Evolutionary conservation across 2,113 vertebrate species (phyloP).

Genomic region (Terrapene triunguis): DNA sequence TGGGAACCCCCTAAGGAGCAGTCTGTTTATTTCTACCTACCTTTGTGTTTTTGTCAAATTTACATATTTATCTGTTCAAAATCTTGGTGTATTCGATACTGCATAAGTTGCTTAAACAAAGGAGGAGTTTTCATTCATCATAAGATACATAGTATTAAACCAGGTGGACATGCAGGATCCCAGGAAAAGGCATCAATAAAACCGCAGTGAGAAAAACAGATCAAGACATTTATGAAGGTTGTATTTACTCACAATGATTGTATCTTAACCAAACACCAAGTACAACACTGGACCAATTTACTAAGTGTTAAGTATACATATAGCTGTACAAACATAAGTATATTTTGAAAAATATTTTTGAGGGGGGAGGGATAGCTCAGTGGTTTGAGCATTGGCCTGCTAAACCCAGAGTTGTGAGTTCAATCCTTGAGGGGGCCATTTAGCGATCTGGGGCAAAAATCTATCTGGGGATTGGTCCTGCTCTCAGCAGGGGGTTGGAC

Average conservation of each 20-base stretch:
- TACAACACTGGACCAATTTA: slow-evolving; percentile 17
- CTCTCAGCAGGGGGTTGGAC: too few species aligned
- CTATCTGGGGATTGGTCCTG: too few species aligned
- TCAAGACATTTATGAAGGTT: slow-evolving; percentile 17
- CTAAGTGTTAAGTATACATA: background rate
- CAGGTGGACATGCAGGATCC: background rate
- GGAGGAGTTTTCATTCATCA: background rate
- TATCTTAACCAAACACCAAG: slow-evolving; percentile 48
- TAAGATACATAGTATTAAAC: slow-evolving; percentile 15
- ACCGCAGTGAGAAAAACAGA: slow-evolving; percentile 6
- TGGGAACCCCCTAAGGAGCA: slow-evolving; percentile 36
- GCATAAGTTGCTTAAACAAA: background rate
- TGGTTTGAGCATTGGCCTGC: too few species aligned
- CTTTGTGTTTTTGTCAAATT: slow-evolving; percentile 23
- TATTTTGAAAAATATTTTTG: background rate
- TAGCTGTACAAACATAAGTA: background rate
- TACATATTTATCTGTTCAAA: background rate
- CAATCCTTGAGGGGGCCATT: too few species aligned
- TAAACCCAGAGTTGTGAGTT: too few species aligned
- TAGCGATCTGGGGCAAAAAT: too few species aligned
- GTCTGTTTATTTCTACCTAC: slow-evolving; percentile 39
- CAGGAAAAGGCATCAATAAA: slow-evolving; percentile 39
- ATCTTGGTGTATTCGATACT: too few species aligned
- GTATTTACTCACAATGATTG: slow-evolving; percentile 19
- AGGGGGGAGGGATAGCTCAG: too few species aligned